phyloP scores from a whole-genome alignment of 2,797 vertebrate genomes.

The Sternarchorhynchus goeldii region DNA sequence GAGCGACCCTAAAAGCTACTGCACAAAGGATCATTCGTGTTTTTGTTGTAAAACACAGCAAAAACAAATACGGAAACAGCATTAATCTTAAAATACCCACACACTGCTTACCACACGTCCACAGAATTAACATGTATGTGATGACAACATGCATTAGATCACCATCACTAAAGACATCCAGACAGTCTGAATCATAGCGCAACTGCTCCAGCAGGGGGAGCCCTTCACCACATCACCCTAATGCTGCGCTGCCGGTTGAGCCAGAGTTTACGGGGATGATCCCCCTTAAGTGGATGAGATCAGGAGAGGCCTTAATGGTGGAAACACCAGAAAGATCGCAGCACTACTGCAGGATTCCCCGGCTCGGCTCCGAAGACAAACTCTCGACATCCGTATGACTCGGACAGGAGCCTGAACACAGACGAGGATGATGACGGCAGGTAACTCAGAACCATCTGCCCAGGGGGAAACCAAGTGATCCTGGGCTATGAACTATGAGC shows the following conservation, averaged over 20 bases:
- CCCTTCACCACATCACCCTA: background rate
- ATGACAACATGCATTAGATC: slow-evolving; percentile 37
- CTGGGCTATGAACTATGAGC: background rate
- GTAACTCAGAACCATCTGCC: slow-evolving; percentile 11
- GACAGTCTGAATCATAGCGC: slow-evolving; percentile 15
- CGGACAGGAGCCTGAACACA: slow-evolving; percentile 9
- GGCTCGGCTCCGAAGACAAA: background rate
- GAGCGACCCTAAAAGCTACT: too few species aligned
- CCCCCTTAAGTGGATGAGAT: slow-evolving; percentile 48
- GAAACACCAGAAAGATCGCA: slow-evolving; percentile 34
- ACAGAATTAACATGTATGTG: slow-evolving; percentile 17
- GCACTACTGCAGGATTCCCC: slow-evolving; percentile 23
- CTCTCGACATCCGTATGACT: slow-evolving; percentile 1
- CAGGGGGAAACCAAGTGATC: slow-evolving; percentile 16
- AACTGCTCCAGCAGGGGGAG: slow-evolving; percentile 37
- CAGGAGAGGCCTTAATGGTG: slow-evolving; percentile 31
- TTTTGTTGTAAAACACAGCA: background rate
- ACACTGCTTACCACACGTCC: slow-evolving; percentile 29
- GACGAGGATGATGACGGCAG: background rate
- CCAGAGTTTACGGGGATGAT: slow-evolving; percentile 32
- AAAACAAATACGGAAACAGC: background rate
- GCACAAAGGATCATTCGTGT: too few species aligned
- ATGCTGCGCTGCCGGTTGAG: background rate
- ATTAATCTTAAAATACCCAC: slow-evolving; percentile 29
- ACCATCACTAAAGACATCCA: slow-evolving; percentile 24